A percentile compares a stretch with the other conserved stretches of the same genome.
phyloP scores from a whole-genome alignment of 1,140 invertebrate species.

The Acromyrmex charruanus region DNA sequence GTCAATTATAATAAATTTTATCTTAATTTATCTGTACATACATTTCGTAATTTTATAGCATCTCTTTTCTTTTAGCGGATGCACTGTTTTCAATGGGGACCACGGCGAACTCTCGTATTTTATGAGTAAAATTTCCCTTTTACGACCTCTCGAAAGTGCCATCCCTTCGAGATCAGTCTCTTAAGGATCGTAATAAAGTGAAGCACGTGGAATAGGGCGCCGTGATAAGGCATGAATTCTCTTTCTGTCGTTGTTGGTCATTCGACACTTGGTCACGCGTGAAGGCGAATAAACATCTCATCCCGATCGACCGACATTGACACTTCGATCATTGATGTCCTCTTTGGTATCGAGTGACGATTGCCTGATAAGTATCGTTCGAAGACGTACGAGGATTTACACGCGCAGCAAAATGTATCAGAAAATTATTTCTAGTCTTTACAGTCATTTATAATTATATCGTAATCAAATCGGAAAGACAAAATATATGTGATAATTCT shows the following conservation, averaged over 20 bases:
- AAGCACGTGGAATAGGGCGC: constrained; percentile 26
- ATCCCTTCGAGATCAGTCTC: constrained; percentile 39
- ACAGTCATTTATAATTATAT: constrained; percentile 19
- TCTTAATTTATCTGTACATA: constrained; percentile 1
- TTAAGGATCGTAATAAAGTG: constrained; percentile 57
- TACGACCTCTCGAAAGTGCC: constrained; percentile 56
- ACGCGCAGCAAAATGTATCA: not conserved
- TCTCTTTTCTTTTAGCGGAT: not conserved
- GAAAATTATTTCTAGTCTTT: constrained; percentile 30
- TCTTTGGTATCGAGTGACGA: constrained; percentile 47
- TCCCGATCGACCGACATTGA: constrained; percentile 53
- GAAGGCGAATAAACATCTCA: constrained; percentile 61
- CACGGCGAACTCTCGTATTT: constrained; percentile 22
- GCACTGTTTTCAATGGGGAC: not conserved
- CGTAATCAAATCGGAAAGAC: not conserved
- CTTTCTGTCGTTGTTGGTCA: constrained; percentile 51
- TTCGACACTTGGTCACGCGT: constrained; percentile 68
- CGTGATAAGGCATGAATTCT: constrained; percentile 54
- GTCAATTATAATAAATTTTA: not conserved
- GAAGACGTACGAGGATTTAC: not conserved
- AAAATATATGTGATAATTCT: not conserved
- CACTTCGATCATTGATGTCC: constrained; percentile 39
- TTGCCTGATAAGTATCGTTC: constrained; percentile 12
- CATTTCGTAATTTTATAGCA: not conserved
- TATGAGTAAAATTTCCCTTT: constrained; percentile 53